Base-by-base conservation (phyloP, 2,888 invertebrate genomes). In the Elegia similella region DNA sequence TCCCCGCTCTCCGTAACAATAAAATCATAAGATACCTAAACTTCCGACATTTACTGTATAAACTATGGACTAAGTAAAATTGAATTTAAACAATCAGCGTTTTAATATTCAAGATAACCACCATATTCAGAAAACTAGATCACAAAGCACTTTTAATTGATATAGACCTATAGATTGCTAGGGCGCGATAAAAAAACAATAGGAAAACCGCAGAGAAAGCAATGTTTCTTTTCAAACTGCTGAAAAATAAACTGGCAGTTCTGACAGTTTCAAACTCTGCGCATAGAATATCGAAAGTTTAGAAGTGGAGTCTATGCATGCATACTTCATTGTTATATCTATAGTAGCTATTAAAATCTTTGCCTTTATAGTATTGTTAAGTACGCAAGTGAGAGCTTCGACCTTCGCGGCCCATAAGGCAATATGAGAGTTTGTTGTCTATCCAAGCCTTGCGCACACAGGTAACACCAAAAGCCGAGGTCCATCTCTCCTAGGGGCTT, bases 91-190 rank as follows among this genome's bases (percentile, higher is more conserved):
- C 23, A 23, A 2, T 5, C 5, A 3, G 23, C 5, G 5, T 3
- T 63, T 43, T 16, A 34, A 8, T 32, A 34, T 34, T 34, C 12
- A 34, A 43, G 13, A 43, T 13, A 43, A n/a, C 32, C n/a, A 7
- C 3, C 52, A 42, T n/a, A 13, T 54, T 65, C 56, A 64, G 63
- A 8, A 43, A 29, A 43, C 32, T 46, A 50, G 7, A 29, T 54
- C 58, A 34, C 13, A 1, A 57, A 53, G 48, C 55, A 56, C 34
- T 50, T 62, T 62, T 65, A 67, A 69, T 67, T 66, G 67, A 66
- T 63, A 65, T 64, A 17, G 60, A 60, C 59, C 7, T 43, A 54
- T 57, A 62, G 59, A 58, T 59, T 60, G 58, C 58, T 57, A 47
- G 59, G 59, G 56, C 54, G 57, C 55, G 59, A 59, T 55, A 56